Evolutionary conservation across 2,113 vertebrate species (phyloP), one percentile per base, ranked within the genome.

Genomic region (Todiramphus saurophagus): DNA sequence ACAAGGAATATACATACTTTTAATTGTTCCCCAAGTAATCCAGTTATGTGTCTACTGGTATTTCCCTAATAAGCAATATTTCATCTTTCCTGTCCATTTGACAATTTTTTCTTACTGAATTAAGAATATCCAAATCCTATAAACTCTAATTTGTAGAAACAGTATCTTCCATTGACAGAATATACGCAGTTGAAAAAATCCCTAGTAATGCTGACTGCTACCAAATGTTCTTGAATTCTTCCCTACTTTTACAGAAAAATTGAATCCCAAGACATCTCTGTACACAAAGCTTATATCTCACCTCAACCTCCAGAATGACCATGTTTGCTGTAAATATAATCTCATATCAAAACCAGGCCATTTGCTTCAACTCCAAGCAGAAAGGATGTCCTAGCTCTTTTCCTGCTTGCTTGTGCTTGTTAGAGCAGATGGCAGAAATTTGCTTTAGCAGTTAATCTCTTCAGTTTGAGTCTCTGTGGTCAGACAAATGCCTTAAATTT

Each of bases 351-450:
- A 89, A 93, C 35, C 39, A 83, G 7, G 11, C 1, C 66, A 43
- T 84, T 72, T 28, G 11, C 33, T 64, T 91, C 60, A 58, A 24
- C 13, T 60, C 44, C 19, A 81, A 75, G 35, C 15, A 83, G 33
- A 91, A 91, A 89, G n/a, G 8, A 28, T 55, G 35, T 41, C 31
- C 39, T 78, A 46, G 62, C 41, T 21, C 23, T 76, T 81, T 79
- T 79, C 25, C 5, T 89, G 31, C 13, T 64, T 3, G 0, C 27
- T 81, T 89, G 12, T 31, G 8, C 31, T 79, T 30, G 16, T 56
- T 64, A 72, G 20, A 93, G 27, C 62, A 95, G 70, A 58, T 79
- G 87, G 81, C 37, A 95, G 27, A 91, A 95, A 84, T 82, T 84
- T 91, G 13, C 35, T 78, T 85, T 79, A 85, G 66, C 25, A 68